Base-by-base conservation (phyloP, 1,140 invertebrate genomes). In the Argopecten irradians region DNA sequence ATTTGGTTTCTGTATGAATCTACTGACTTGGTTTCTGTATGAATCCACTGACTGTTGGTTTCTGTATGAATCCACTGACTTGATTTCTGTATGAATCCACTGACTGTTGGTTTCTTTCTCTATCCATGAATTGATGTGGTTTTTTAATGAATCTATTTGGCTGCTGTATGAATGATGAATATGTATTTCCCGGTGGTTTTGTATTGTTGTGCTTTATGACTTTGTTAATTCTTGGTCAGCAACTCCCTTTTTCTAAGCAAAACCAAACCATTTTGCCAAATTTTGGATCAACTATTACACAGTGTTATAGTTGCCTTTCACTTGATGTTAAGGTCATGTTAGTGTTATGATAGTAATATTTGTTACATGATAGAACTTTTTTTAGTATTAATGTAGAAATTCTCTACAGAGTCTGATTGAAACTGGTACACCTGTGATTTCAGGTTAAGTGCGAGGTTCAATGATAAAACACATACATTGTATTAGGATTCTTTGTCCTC, bases 181-280 rank as follows among this genome's bases (percentile, higher is more conserved):
- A 39, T n/a, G n/a, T 39, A 39, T 39, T 71, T 22, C n/a, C 55
- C 55, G 55, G 55, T 71, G 55, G 2, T 71, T 71, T 71, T 71
- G 55, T 71, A 16, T 71, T 22, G 55, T 71, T 28, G 11, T 28
- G n/a, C 14, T n/a, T 71, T 71, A 71, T 71, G 55, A 71, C 55
- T n/a, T 28, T 28, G 28, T 3, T n/a, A 71, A 11, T 71, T 71
- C 55, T 71, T 71, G 5, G 28, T 19, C 16, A 55, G 16, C 7
- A 11, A 55, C 16, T 71, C 16, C 55, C 28, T 71, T 71, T 71
- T 28, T 5, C 55, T 28, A 28, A 71, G n/a, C 22, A 71, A 71
- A 71, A 71, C 22, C 22, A 71, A 71, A 71, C 55, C 55, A 71
- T 71, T 71, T 71, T 71, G 55, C 55, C 55, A 71, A 28, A 71